These are phyloP conservation scores for Ranitomeya imitator DNA, from an alignment of 2,113 vertebrate genomes.

Conservation along the genomic window DNA sequence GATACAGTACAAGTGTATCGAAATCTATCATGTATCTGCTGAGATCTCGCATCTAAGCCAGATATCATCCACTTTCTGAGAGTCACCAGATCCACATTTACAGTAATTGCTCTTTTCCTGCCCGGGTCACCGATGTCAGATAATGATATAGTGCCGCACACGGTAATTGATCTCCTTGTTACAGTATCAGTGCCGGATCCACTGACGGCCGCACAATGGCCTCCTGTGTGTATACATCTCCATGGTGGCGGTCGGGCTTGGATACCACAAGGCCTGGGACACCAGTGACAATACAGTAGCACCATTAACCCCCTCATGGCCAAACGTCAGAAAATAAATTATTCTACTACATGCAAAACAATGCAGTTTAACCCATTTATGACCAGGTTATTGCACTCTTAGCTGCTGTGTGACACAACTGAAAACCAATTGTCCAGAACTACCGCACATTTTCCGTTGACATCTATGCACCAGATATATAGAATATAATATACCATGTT, in stretches of 20 bases:
- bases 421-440: too few relatives aligned
- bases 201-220: background rate
- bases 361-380: background rate
- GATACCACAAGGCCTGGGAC: background rate
- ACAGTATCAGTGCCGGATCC: background rate
- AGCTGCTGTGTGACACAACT: too few relatives aligned
- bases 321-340: background rate
- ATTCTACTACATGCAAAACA: background rate
- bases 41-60: background rate
- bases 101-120: background rate
- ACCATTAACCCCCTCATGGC: background rate
- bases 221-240: constrained; percentile 28
- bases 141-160: background rate
- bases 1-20: background rate
- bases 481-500: too few relatives aligned
- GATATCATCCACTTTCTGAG: too few relatives aligned
- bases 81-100: too few relatives aligned
- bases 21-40: background rate
- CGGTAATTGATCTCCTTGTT: background rate
- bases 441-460: too few relatives aligned
- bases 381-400: too few relatives aligned
- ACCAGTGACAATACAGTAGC: background rate
- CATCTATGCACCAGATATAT: too few relatives aligned
- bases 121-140: background rate
- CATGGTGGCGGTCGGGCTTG: background rate